Evolutionary conservation across 2,797 vertebrate species (phyloP).

Genomic region (Rhadinocentrus ornatus): DNA sequence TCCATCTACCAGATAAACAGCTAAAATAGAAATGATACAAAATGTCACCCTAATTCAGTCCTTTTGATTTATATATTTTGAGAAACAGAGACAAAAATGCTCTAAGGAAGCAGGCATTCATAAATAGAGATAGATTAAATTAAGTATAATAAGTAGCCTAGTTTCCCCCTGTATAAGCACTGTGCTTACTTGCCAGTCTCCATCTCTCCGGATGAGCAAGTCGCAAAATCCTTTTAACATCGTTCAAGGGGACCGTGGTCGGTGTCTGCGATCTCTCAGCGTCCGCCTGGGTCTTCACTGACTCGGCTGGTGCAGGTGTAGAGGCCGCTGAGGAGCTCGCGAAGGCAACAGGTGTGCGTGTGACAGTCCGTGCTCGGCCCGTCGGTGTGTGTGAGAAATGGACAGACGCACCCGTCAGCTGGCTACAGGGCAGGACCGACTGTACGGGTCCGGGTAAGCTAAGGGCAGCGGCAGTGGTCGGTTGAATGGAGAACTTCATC

Average conservation of each 20-base stretch:
- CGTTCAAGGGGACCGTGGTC: constrained; percentile 69
- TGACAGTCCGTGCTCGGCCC: constrained; percentile 31
- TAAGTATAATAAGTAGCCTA: no score
- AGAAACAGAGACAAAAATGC: no score
- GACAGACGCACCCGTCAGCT: constrained; percentile 3
- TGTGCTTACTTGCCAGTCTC: constrained; percentile 87
- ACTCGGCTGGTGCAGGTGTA: constrained; percentile 33
- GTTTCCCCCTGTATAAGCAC: no score
- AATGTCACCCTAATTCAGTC: no score
- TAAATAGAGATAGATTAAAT: no score
- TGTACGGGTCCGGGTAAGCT: background rate
- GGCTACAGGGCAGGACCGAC: constrained; percentile 27
- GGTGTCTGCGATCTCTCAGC: constrained; percentile 17
- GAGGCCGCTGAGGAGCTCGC: constrained; percentile 74
- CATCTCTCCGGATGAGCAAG: constrained; percentile 88
- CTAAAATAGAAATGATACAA: no score
- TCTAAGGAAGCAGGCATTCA: no score
- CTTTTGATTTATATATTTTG: no score
- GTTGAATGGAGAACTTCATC: background rate
- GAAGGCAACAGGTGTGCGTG: constrained; percentile 65
- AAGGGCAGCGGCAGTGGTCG: background rate
- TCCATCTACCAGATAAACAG: background rate
- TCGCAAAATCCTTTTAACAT: constrained; percentile 82
- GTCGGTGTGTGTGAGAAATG: constrained; percentile 21
- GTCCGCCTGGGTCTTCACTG: constrained; percentile 38